phyloP scores from a whole-genome alignment of 2,888 invertebrate genomes.

The Aethes cnicana region DNA sequence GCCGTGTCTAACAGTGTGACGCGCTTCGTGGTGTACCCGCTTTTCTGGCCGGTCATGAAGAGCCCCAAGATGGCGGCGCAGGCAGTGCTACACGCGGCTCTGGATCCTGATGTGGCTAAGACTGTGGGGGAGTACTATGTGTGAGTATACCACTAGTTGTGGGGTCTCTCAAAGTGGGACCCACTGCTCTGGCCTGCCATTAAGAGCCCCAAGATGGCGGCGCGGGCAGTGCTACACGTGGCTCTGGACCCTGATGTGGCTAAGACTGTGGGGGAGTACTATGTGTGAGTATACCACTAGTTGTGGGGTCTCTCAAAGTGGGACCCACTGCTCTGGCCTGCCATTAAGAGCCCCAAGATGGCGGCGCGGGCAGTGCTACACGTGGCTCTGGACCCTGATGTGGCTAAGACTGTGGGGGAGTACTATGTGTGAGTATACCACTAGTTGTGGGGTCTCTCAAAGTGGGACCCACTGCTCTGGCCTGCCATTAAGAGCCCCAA shows the following conservation, averaged over 20 bases:
- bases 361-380: constrained; percentile 86
- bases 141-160: constrained; percentile 66
- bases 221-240: constrained; percentile 86
- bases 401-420: constrained; percentile 85
- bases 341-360: constrained; percentile 86
- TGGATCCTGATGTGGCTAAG: constrained; percentile 84
- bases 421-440: constrained; percentile 85
- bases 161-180: constrained; percentile 39
- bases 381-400: constrained; percentile 85
- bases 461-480: constrained; percentile 85
- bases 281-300: constrained; percentile 78
- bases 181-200: constrained; percentile 89
- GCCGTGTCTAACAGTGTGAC: constrained; percentile 83
- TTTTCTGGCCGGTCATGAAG: constrained; percentile 89
- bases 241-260: constrained; percentile 85
- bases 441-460: not conserved
- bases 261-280: constrained; percentile 86
- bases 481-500: constrained; percentile 86
- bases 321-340: constrained; percentile 87
- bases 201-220: constrained; percentile 85
- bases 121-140: constrained; percentile 88
- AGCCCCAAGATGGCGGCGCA: constrained; percentile 85
- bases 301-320: not conserved
- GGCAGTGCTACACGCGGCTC: constrained; percentile 85
- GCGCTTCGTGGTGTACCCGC: constrained; percentile 83